phyloP scores from a whole-genome alignment of 2,888 invertebrate species.

The Notodonta dromedarius region DNA sequence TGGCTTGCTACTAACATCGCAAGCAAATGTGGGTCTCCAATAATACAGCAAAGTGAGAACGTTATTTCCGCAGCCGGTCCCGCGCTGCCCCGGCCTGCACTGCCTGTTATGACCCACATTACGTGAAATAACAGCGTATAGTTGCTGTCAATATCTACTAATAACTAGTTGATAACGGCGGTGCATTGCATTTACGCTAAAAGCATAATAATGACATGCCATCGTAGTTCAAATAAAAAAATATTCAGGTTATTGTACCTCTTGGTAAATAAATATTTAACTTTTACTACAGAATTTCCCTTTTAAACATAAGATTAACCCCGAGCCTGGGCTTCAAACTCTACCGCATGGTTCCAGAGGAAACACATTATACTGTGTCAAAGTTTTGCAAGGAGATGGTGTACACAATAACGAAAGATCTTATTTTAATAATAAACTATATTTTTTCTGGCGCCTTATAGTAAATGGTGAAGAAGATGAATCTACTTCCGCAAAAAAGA shows the following conservation, averaged over 20 bases:
- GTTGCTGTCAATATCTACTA: not conserved
- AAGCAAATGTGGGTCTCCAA: not conserved
- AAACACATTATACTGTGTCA: no score
- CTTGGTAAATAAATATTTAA: no score
- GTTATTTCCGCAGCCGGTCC: slow-evolving; percentile 2
- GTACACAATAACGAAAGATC: no score
- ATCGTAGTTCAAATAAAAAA: not conserved
- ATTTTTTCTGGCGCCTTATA: no score
- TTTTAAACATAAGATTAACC: no score
- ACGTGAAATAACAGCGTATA: not conserved
- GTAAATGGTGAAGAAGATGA: no score
- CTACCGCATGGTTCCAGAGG: no score
- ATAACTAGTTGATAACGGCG: not conserved
- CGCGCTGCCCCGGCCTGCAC: not conserved
- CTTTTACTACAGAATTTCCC: no score
- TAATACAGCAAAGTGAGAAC: not conserved
- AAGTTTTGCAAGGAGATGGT: no score
- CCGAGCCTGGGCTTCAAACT: no score
- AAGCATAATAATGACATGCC: not conserved
- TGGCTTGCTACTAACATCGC: not conserved
- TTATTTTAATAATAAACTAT: no score
- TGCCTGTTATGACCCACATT: slow-evolving; percentile 1
- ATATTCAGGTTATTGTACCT: not conserved
- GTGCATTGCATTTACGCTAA: not conserved
- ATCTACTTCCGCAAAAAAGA: no score